Evolutionary conservation across 2,888 invertebrate genomes (phyloP).

Genomic region (Lasiommata megera): DNA sequence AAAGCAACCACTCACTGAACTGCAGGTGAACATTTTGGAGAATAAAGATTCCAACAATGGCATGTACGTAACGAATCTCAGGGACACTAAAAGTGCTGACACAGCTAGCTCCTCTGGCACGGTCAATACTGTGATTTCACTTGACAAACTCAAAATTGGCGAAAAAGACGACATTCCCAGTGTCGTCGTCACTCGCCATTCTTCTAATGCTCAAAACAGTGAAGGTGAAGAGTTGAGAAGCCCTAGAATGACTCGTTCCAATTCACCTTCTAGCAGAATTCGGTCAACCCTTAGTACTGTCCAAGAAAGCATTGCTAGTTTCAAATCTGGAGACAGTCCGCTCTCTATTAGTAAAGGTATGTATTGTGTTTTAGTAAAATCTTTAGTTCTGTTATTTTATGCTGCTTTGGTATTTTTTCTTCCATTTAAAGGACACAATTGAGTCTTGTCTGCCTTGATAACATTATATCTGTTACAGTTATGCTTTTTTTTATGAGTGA

Average conservation of each 20-base stretch:
- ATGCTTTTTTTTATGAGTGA: too few species aligned
- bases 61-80: conserved; percentile 48
- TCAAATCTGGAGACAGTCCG: conserved; percentile 60
- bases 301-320: conserved; percentile 59
- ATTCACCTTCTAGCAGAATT: conserved; percentile 64
- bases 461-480: too few species aligned
- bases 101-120: conserved; percentile 59
- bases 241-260: conserved; percentile 47
- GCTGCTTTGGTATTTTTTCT: too few species aligned
- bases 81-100: conserved; percentile 53
- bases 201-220: conserved; percentile 25
- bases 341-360: conserved; percentile 21
- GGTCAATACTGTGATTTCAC: conserved; percentile 55
- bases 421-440: too few species aligned
- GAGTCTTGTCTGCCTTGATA: too few species aligned
- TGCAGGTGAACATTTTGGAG: conserved; percentile 54
- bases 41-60: conserved; percentile 38
- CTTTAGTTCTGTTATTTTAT: too few species aligned
- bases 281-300: conserved; percentile 66
- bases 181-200: conserved; percentile 45
- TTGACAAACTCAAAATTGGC: conserved; percentile 45
- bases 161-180: conserved; percentile 43
- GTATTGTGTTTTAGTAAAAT: background rate
- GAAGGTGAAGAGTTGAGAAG: conserved; percentile 32
- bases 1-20: conserved; percentile 57